A percentile compares a stretch with the other conserved stretches of the same genome.
These are phyloP conservation scores for Montipora sp. DNA, from an alignment of 64 coral and sea anemone species.

Conservation along the genomic window DNA sequence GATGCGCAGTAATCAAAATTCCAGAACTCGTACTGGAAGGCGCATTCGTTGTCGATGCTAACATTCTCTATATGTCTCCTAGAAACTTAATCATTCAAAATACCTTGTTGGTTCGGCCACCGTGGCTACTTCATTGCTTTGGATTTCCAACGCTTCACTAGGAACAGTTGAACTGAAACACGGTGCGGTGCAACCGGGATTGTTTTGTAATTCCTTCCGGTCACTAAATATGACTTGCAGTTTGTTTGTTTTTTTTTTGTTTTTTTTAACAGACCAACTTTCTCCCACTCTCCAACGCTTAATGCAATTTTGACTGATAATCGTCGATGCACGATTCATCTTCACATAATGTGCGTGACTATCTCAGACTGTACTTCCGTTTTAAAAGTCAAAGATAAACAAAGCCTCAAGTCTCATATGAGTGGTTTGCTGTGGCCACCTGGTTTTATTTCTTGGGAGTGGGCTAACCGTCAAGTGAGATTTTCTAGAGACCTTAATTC, in stretches of 20 bases:
- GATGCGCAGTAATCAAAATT: too few relatives aligned
- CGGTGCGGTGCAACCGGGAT: neutral
- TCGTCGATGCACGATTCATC: too few relatives aligned
- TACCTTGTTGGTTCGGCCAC: neutral
- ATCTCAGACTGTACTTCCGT: neutral
- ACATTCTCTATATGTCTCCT: too few relatives aligned
- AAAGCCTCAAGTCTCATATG: neutral
- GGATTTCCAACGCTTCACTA: constrained; percentile 37
- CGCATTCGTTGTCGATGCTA: too few relatives aligned
- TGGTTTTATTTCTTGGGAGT: too few relatives aligned
- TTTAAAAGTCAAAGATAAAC: neutral
- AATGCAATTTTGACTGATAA: neutral
- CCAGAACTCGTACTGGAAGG: too few relatives aligned
- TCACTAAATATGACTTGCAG: neutral
- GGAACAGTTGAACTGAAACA: neutral
- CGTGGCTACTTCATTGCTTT: neutral
- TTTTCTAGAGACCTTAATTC: too few relatives aligned
- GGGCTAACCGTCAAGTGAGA: too few relatives aligned
- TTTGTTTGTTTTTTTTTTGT: too few relatives aligned
- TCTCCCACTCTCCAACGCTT: neutral
- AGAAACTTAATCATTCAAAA: neutral
- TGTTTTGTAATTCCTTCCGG: neutral
- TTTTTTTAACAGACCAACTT: too few relatives aligned
- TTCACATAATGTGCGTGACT: too few relatives aligned
- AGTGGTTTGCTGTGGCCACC: constrained; percentile 22